A percentile compares a stretch with the other conserved stretches of the same genome.
phyloP scores from a whole-genome alignment of 2,888 invertebrate genomes.

The Oxyteleia sp. region DNA sequence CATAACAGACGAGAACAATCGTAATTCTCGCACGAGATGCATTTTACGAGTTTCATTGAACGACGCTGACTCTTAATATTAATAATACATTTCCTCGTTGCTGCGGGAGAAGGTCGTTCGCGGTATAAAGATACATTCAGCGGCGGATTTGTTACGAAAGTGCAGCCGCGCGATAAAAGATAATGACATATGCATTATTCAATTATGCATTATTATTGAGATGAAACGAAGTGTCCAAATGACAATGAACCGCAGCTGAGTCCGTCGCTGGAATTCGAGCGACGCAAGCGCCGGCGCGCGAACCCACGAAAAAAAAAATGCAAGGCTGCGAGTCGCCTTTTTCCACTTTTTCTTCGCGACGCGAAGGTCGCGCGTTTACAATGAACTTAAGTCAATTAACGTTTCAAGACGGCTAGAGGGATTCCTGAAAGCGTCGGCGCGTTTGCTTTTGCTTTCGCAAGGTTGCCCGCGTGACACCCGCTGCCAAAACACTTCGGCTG shows the following conservation, averaged over 20 bases:
- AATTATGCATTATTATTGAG: constrained; percentile 26
- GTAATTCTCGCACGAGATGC: constrained; percentile 27
- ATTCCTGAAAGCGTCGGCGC: constrained; percentile 21
- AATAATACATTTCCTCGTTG: constrained; percentile 54
- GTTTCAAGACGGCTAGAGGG: constrained; percentile 20
- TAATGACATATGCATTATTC: constrained; percentile 49
- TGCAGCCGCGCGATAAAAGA: constrained; percentile 38
- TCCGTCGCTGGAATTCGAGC: constrained; percentile 49
- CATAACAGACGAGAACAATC: constrained; percentile 37
- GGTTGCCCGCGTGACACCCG: constrained; percentile 12
- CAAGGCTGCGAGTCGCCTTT: constrained; percentile 50
- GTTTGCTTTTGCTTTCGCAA: constrained; percentile 47
- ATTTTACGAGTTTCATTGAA: constrained; percentile 45
- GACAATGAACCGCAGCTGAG: constrained; percentile 42
- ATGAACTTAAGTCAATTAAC: constrained; percentile 61
- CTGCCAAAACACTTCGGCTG: constrained; percentile 23
- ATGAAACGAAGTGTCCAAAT: constrained; percentile 34
- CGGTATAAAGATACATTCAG: constrained; percentile 37
- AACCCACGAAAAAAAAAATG: constrained; percentile 63
- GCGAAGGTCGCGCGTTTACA: constrained; percentile 65
- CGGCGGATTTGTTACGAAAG: constrained; percentile 56
- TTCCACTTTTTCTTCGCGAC: constrained; percentile 46
- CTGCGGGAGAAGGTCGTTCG: constrained; percentile 50
- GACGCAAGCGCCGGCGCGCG: constrained; percentile 62
- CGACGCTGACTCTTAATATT: constrained; percentile 37